Evolutionary conservation across 1,140 invertebrate species (phyloP), one percentile per base, ranked within the genome.

Genomic region (Copidosoma floridanum): DNA sequence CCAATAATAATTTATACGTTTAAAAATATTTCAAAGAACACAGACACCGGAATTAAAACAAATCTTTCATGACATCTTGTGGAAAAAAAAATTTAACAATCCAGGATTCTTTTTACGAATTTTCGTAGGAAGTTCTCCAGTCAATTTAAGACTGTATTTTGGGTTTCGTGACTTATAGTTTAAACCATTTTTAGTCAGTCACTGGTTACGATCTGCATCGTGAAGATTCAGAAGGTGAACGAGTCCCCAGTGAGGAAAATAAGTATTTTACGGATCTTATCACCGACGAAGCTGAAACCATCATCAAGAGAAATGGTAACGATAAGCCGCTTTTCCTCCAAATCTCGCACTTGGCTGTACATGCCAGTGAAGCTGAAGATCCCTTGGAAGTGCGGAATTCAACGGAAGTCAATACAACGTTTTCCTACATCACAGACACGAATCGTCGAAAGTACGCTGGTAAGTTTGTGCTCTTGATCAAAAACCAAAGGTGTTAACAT

Each of bases 201-300:
- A 84, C 56, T 3, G 79, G 84, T 1, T 72, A 79, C 29, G 84
- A 85, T 69, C 68, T 85, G 58, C 83, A 85, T 37, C 76, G 69
- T 43, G 78, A 69, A 51, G 68, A 61, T 65, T 71, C 62, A 50
- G 71, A 64, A n/a, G n/a, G n/a, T n/a, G n/a, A n/a, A n/a, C n/a
- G n/a, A n/a, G n/a, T n/a, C n/a, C n/a, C n/a, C n/a, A n/a, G n/a
- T n/a, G n/a, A n/a, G n/a, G n/a, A n/a, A n/a, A n/a, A n/a, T n/a
- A 77, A 83, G 37, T 88, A 86, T 66, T 78, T 84, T 7, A 88
- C 86, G 2, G 81, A 85, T 50, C 55, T 87, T 16, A 82, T 86
- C 54, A 83, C 85, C 0, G 66, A 83, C 0, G 78, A 84, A 64
- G 83, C 85, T 1, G 72, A 81, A n/a, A 64, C 73, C 16, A 73